A percentile compares a stretch with the other conserved stretches of the same genome.
phyloP scores from a whole-genome alignment of 2,888 invertebrate species.

The Tenodera sinensis region DNA sequence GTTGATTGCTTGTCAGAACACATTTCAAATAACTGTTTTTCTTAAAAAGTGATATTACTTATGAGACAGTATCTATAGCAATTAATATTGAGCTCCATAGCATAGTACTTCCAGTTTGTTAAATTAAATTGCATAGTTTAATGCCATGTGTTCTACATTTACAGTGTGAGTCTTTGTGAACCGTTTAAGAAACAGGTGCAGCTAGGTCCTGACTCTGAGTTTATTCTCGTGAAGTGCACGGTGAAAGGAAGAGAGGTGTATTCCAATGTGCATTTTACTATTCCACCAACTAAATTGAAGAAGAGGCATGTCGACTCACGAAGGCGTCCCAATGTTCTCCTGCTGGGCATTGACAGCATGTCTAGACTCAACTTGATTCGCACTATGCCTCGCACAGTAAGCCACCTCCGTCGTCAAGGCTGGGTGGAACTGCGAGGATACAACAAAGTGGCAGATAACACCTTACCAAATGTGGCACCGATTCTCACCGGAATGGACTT shows the following conservation, averaged over 20 bases:
- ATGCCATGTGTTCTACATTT: constrained; percentile 30
- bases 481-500: constrained; percentile 65
- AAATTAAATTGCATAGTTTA: no score
- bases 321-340: constrained; percentile 50
- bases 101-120: no score
- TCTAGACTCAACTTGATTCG: constrained; percentile 73
- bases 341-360: constrained; percentile 83
- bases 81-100: no score
- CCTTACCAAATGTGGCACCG: constrained; percentile 86
- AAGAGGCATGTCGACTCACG: no score
- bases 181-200: constrained; percentile 45
- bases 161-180: constrained; percentile 49
- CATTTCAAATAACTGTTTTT: no score
- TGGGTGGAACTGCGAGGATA: constrained; percentile 75
- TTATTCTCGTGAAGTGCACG: constrained; percentile 52
- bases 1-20: no score
- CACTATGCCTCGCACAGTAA: constrained; percentile 68
- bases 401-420: constrained; percentile 61
- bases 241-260: constrained; percentile 44
- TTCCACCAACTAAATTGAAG: constrained; percentile 40
- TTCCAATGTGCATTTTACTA: constrained; percentile 55
- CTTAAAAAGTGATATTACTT: no score
- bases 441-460: constrained; percentile 71
- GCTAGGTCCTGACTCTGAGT: constrained; percentile 46
- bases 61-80: no score